phyloP scores from a whole-genome alignment of 2,797 vertebrate genomes.

The Streptopelia turtur region DNA sequence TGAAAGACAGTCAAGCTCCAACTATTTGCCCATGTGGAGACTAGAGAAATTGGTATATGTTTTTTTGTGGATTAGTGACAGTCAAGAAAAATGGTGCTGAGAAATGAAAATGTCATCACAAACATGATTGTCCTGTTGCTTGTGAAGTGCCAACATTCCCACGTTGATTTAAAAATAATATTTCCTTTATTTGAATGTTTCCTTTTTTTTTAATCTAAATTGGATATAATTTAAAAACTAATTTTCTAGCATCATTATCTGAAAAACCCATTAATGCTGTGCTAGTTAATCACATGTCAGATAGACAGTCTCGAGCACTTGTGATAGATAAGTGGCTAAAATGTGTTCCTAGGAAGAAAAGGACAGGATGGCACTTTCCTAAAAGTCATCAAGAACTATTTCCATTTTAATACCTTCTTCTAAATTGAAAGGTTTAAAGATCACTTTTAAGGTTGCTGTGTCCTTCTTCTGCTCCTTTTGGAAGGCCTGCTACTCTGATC shows the following conservation, averaged over 20 bases:
- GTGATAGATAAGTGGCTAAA: background rate
- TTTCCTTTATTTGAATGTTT: background rate
- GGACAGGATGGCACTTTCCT: background rate
- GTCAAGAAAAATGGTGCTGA: background rate
- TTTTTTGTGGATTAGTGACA: accelerated
- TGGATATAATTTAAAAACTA: background rate
- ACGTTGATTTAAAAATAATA: background rate
- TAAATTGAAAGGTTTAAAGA: background rate
- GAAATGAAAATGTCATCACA: background rate
- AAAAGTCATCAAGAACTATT: background rate
- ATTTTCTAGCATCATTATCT: background rate
- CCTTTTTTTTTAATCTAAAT: background rate
- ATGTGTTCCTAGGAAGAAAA: background rate
- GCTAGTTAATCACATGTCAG: background rate
- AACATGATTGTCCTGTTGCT: accelerated
- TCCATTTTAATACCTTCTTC: background rate
- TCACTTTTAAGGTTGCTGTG: background rate
- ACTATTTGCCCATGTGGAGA: background rate
- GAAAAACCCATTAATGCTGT: background rate
- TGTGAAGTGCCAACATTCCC: background rate
- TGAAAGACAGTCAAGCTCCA: background rate
- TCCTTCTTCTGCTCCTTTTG: background rate
- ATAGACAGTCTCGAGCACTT: background rate
- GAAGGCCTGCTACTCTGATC: background rate
- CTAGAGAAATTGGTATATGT: background rate